Base-by-base conservation (phyloP, 2,113 vertebrate species). In the Oenanthe oenanthe region DNA sequence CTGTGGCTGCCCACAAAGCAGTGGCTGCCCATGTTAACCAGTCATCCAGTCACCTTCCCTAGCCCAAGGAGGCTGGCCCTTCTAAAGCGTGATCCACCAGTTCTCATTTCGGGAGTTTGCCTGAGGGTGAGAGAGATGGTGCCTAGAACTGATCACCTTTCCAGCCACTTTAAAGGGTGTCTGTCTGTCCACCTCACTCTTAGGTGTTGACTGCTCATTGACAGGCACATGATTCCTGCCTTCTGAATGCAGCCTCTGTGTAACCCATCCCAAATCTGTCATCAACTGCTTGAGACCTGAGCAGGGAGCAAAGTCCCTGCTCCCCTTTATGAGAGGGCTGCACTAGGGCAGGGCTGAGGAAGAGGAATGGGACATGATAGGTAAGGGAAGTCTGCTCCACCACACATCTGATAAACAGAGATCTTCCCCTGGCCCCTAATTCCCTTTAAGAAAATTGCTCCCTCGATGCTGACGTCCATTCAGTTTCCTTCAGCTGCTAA, bases 401-500 rank as follows among this genome's bases (percentile, higher is more conserved):
- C 14, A 11, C 68, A 67, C 38, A 88, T 94, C 93, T 84, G 84
- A 96, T 90, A 91, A 96, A 85, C 80, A 92, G 50, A 95, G 61
- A 93, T 94, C 94, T 92, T 88, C 78, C 75, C 83, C 84, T 57
- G 85, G 88, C 63, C 94, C 77, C 88, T 90, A 84, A 95, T 85
- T 86, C 92, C 65, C 90, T 92, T 76, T 75, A 92, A 92, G 88
- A 96, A 94, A 93, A 95, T 96, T 94, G 82, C 75, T 96, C 93
- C 90, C 94, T 86, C 15, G 95, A 90, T 92, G 95, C 95, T 96
- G 95, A 96, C 92, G 93, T 96, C 93, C 93, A 94, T 90, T 92
- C 92, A 70, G 93, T 89, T 94, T 97, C 96, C 93, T 94, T 94
- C 91, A 92, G 92, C 90, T 96, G 96, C 91, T 93, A 92, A 95